phyloP scores from a whole-genome alignment of 2,888 invertebrate species.

The Diaprepes abbreviatus region DNA sequence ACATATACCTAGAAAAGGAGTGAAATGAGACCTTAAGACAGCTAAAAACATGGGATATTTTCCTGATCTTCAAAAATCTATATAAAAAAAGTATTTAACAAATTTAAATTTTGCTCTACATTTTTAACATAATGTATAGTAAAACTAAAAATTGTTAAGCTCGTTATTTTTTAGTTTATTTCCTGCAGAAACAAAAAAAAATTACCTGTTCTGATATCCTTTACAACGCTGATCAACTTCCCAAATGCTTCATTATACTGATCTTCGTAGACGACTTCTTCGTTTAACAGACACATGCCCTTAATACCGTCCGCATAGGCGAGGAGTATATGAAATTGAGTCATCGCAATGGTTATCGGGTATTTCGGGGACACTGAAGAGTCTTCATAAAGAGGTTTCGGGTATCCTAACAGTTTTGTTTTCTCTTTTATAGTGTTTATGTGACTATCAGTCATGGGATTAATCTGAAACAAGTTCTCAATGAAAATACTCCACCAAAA shows the following conservation, averaged over 20 bases:
- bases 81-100: too few species aligned
- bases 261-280: conserved; percentile 90
- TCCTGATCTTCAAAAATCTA: too few species aligned
- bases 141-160: too few species aligned
- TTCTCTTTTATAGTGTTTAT: conserved; percentile 70
- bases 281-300: conserved; percentile 87
- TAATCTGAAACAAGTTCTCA: conserved; percentile 70
- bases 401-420: conserved; percentile 65
- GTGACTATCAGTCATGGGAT: conserved; percentile 69
- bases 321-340: conserved; percentile 91
- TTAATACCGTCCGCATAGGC: conserved; percentile 87
- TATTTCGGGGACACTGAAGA: conserved; percentile 61
- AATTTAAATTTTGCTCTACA: too few species aligned
- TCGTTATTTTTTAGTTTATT: too few species aligned
- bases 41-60: too few species aligned
- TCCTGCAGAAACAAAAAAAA: too few species aligned
- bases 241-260: conserved; percentile 85
- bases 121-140: too few species aligned
- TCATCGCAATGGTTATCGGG: conserved; percentile 85
- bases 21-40: too few species aligned
- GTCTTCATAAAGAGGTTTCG: conserved; percentile 63
- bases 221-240: conserved; percentile 82
- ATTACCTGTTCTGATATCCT: conserved; percentile 80
- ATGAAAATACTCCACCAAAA: too few species aligned
- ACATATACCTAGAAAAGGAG: too few species aligned